Percentiles rank a stretch among this genome's conserved stretches.
Evolutionary conservation across 2,113 vertebrate species (phyloP).

Genomic region (Petaurus breviceps): DNA sequence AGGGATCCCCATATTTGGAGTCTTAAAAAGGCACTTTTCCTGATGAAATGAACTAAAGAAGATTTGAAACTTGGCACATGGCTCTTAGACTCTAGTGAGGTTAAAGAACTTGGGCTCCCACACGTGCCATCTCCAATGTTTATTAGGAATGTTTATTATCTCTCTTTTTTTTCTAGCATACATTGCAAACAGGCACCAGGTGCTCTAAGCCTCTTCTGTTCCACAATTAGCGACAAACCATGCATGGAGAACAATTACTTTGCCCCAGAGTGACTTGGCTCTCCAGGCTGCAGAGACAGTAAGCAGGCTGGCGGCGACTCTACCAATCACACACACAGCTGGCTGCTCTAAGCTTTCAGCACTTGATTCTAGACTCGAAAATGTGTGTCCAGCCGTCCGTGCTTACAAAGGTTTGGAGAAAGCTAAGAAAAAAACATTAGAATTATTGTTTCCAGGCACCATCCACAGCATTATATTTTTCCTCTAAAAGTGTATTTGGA

Average conservation of each 20-base stretch:
- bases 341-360: slow-evolving; percentile 34
- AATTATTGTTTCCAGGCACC: slow-evolving; percentile 37
- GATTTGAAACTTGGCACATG: slow-evolving; percentile 50
- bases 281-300: slow-evolving; percentile 58
- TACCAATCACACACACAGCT: slow-evolving; percentile 67
- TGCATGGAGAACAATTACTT: slow-evolving; percentile 49
- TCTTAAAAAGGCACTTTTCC: neutral
- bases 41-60: slow-evolving; percentile 16
- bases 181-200: slow-evolving; percentile 56
- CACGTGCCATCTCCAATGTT: slow-evolving; percentile 12
- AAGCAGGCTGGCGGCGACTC: slow-evolving; percentile 39
- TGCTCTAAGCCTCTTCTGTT: slow-evolving; percentile 48
- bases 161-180: slow-evolving; percentile 5
- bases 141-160: slow-evolving; percentile 46
- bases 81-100: neutral
- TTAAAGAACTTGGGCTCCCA: slow-evolving; percentile 68
- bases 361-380: slow-evolving; percentile 64
- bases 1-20: neutral
- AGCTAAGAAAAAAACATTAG: neutral
- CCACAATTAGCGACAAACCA: slow-evolving; percentile 69
- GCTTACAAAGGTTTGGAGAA: slow-evolving; percentile 46
- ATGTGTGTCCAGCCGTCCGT: slow-evolving; percentile 31
- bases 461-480: slow-evolving; percentile 20
- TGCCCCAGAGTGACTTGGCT: slow-evolving; percentile 67
- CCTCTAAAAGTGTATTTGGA: slow-evolving; percentile 5